A percentile compares a stretch with the other conserved stretches of the same genome.
phyloP scores from a whole-genome alignment of 2,888 invertebrate species.

The Amphipoea lucens region DNA sequence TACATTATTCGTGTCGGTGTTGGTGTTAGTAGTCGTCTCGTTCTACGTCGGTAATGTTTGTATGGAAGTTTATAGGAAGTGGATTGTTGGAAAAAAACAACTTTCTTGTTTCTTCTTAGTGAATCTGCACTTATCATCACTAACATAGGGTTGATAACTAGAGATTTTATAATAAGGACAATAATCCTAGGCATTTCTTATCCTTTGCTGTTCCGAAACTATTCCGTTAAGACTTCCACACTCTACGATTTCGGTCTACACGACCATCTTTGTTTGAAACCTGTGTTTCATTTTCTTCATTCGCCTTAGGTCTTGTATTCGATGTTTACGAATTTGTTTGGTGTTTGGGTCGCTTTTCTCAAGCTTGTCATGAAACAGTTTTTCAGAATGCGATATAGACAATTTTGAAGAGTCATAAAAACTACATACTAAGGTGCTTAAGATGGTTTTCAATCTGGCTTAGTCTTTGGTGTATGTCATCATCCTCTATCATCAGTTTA shows the following conservation, averaged over 20 bases:
- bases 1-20: background rate
- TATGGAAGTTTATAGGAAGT: conserved; percentile 3
- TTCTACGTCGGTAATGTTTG: background rate
- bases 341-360: background rate
- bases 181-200: background rate
- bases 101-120: background rate
- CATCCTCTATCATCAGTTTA: too few species aligned
- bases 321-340: background rate
- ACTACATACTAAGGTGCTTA: too few species aligned
- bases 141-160: background rate
- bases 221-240: background rate
- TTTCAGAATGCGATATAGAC: background rate
- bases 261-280: background rate
- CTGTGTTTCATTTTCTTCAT: background rate
- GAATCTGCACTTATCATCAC: background rate
- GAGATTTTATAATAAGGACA: background rate
- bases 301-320: background rate
- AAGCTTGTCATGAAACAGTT: background rate
- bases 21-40: background rate
- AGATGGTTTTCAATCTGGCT: background rate
- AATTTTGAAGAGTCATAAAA: background rate
- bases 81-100: background rate
- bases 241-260: background rate
- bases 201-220: background rate
- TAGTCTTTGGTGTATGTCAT: background rate